phyloP scores from a whole-genome alignment of 2,797 vertebrate species.

The Hydrophis major region DNA sequence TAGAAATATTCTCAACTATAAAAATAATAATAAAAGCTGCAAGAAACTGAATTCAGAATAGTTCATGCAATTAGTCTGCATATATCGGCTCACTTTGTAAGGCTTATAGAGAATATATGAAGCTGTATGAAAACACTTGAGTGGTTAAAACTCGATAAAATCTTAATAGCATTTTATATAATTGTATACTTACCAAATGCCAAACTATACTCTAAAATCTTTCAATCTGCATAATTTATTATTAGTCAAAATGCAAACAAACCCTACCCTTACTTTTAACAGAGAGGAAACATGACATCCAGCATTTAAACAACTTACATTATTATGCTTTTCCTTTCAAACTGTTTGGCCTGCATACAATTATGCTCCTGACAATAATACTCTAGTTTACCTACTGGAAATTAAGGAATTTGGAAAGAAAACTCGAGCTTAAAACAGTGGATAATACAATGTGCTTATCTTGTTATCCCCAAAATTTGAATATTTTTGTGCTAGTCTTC shows the following conservation, averaged over 20 bases:
- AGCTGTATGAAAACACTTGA: neutral
- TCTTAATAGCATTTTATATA: neutral
- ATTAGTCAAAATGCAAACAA: neutral
- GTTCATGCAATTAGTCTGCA: neutral
- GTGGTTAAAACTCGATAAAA: neutral
- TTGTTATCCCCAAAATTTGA: neutral
- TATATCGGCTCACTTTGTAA: neutral
- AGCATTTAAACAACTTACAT: neutral
- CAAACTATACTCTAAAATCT: neutral
- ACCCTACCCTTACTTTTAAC: neutral
- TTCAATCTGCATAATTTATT: neutral
- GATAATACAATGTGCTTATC: neutral
- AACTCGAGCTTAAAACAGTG: neutral
- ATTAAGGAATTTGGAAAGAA: neutral
- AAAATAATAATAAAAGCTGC: neutral
- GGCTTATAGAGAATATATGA: neutral
- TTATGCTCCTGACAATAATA: neutral
- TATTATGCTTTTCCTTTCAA: neutral
- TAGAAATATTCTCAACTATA: neutral
- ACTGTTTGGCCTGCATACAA: neutral
- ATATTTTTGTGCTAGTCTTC: neutral
- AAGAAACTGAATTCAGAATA: neutral
- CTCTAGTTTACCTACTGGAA: neutral
- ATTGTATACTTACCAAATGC: neutral
- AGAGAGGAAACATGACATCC: too few relatives aligned